Conservation (phyloP, 2,888 invertebrate genomes). For the Idaea straminata region DNA sequence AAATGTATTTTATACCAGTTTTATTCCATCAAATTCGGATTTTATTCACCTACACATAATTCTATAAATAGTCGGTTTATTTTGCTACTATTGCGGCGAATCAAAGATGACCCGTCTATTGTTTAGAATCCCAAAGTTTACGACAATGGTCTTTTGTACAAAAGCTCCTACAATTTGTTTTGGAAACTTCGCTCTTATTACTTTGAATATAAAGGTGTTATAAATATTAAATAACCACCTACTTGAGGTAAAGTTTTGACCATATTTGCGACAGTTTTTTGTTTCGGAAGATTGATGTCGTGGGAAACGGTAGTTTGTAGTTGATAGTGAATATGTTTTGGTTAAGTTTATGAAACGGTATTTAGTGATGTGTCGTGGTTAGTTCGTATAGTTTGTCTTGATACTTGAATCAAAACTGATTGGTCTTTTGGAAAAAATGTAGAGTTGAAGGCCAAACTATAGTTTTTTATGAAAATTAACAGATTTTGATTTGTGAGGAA, state of each 20-base stretch:
- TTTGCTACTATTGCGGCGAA: conserved; percentile 40
- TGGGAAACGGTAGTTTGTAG: conserved; percentile 53
- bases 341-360: conserved; percentile 65
- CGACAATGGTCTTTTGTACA: conserved; percentile 39
- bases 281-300: conserved; percentile 56
- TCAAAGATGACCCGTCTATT: conserved; percentile 58
- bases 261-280: conserved; percentile 63
- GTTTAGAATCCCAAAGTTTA: conserved; percentile 54
- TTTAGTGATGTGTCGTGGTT: conserved; percentile 47
- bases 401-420: conserved; percentile 36
- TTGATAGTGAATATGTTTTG: conserved; percentile 26
- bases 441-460: not conserved
- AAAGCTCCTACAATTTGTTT: conserved; percentile 17
- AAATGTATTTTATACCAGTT: not conserved
- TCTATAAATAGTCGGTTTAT: conserved; percentile 15
- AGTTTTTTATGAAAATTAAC: too few relatives aligned
- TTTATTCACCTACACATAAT: not conserved
- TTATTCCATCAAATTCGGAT: not conserved
- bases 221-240: not conserved
- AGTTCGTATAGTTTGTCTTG: conserved; percentile 34
- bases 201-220: not conserved
- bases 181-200: not conserved
- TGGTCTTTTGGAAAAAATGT: not conserved
- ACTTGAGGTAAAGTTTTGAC: conserved; percentile 29
- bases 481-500: too few relatives aligned